Base-by-base conservation (phyloP, 1,140 invertebrate genomes). In the Euglossa dilemma region DNA sequence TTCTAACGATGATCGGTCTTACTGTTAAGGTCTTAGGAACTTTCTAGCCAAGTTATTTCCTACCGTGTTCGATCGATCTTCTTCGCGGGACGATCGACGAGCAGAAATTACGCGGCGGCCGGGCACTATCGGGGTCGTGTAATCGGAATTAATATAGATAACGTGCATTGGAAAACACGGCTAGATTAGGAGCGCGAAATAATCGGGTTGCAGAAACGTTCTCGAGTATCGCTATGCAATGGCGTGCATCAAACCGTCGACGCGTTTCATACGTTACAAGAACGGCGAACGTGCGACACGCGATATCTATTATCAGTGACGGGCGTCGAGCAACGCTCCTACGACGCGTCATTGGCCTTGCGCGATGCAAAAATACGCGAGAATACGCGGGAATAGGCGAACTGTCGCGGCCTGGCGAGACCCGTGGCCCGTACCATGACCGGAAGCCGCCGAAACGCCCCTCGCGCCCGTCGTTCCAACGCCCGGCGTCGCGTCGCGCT, bases 331-430 rank as follows among this genome's bases (percentile, higher is more conserved):
- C 89, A 88, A 90, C 76, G 90, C 72, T 86, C 90, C 45, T 86
- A 64, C 72, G 71, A 84, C 84, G 80, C 87, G 90, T 91, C 87
- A 89, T 89, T 87, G 85, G 74, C 90, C 90, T 90, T 88, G 83
- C 28, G 11, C 18, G 43, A 74, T 77, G 86, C 72, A 75, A 80
- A 84, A 84, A 47, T 69, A 71, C 2, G 36, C 28, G 45, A n/a
- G 16, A 20, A 43, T 61, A 50, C 54, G 66, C 45, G 45, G 28
- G 16, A 20, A 43, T 61, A 50, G 47, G 66, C 45, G 16, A 74
- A 73, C 64, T 63, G 6, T 50, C 54, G 8, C n/a, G 9, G 61
- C n/a, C 14, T 16, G n/a, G 54, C 6, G n/a, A 1, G 8, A 18
- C 63, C 12, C 8, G 16, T 23, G 50, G 14, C 25, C 25, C 28